Conservation (phyloP, 2,797 vertebrate genomes). For the Enteromius viviparus region DNA sequence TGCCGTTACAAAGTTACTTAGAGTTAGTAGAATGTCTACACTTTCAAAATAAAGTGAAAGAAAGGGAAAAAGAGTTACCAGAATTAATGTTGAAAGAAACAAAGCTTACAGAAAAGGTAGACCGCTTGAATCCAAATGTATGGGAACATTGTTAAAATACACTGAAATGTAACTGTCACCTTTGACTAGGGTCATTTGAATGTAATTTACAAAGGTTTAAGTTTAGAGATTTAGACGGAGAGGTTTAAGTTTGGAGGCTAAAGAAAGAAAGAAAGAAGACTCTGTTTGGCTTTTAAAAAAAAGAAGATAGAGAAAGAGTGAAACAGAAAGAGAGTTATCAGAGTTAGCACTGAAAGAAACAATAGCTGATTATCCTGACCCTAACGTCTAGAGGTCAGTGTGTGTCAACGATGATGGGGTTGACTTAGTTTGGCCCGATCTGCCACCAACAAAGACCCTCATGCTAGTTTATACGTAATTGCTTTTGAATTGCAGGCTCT, state of each 20-base stretch:
- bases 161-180: background rate
- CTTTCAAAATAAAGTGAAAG: too few species aligned
- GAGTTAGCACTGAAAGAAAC: slow-evolving; percentile 39
- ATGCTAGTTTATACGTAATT: slow-evolving; percentile 69
- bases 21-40: too few species aligned
- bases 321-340: slow-evolving; percentile 36
- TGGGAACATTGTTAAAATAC: background rate
- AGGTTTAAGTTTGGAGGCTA: background rate
- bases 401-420: slow-evolving; percentile 56
- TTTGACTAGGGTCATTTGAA: background rate
- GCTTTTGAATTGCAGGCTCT: slow-evolving; percentile 69
- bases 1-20: too few species aligned
- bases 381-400: slow-evolving; percentile 43
- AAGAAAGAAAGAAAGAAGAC: background rate
- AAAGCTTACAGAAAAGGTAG: too few species aligned
- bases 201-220: background rate
- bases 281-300: too few species aligned
- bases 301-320: background rate
- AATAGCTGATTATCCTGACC: slow-evolving; percentile 57
- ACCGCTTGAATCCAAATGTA: background rate
- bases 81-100: too few species aligned
- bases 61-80: too few species aligned
- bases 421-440: slow-evolving; percentile 62
- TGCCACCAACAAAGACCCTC: slow-evolving; percentile 55
- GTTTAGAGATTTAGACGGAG: background rate